These are phyloP conservation scores for Orthonevra nobilis DNA, from an alignment of 2,888 invertebrate genomes.

Conservation along the genomic window DNA sequence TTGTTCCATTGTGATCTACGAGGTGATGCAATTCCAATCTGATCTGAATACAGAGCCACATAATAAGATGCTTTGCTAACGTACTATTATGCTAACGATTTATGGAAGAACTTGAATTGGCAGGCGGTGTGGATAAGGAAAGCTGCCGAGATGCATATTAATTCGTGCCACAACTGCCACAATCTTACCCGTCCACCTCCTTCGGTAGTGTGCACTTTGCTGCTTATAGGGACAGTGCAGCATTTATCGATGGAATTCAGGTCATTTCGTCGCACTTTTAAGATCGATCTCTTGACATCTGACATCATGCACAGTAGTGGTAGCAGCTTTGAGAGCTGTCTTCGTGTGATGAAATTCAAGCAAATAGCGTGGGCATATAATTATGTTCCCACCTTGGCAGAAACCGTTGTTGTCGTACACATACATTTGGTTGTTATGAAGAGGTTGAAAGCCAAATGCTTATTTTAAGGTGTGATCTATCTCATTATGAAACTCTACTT, in stretches of 20 bases:
- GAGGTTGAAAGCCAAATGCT: background rate
- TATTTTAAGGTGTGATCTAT: too few species aligned
- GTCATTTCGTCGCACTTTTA: constrained; percentile 49
- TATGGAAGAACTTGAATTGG: constrained; percentile 46
- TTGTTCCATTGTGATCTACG: constrained; percentile 39
- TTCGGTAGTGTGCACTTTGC: background rate
- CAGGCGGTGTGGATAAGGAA: constrained; percentile 42
- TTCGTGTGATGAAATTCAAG: constrained; percentile 14
- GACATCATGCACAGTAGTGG: constrained; percentile 18
- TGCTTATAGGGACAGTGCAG: constrained; percentile 43
- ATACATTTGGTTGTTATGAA: background rate
- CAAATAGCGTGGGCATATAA: background rate
- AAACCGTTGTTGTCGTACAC: constrained; percentile 22
- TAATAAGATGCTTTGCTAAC: constrained; percentile 47
- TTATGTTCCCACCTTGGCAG: background rate
- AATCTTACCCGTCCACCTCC: constrained; percentile 22
- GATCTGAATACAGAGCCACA: constrained; percentile 45
- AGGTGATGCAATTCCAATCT: constrained; percentile 59
- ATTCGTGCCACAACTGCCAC: constrained; percentile 45
- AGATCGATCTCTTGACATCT: constrained; percentile 49
- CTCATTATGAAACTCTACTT: background rate
- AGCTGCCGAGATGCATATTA: constrained; percentile 47
- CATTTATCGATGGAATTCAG: constrained; percentile 55
- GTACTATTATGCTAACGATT: constrained; percentile 39
- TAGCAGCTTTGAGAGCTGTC: background rate